Base-by-base conservation (phyloP, 2,888 invertebrate genomes). In the Anoncus sp. region DNA sequence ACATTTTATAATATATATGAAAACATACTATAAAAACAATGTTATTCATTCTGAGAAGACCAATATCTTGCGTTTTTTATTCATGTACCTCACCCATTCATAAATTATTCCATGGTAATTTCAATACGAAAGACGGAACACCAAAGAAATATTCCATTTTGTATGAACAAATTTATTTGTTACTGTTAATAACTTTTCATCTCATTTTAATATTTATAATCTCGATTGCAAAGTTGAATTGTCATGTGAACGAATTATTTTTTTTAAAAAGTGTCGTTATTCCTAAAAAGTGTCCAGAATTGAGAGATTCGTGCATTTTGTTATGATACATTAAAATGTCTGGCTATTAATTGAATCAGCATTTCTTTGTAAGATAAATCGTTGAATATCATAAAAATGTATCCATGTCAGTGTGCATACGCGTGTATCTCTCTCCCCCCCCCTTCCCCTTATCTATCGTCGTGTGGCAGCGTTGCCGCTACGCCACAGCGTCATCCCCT, bases 71-170 rank as follows among this genome's bases (percentile, higher is more conserved):
- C 53, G 53, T 53, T 14, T 16, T 16, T 53, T 53, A 53, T 27
- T 53, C 18, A 31, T 51, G 51, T 53, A 53, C 31, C 53, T 27
- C 53, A 27, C 24, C 53, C 53, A 27, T 31, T 53, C 24, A 14
- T 53, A 53, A 51, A 31, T 53, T 53, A 31, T 53, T 27, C 27
- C 53, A 24, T 53, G 12, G 18, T 27, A 53, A 14, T 27, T 31
- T 14, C 14, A 31, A 31, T 7, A 31, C 31, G 31, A 31, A 31
- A 31, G 31, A 31, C 31, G 7, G 31, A 31, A 53, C 53, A n/a
- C 16, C 53, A 53, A 53, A 53, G 3, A 27, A 53, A 53, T 53
- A 31, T 53, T 53, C 53, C 53, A 60, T 38, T 60, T 6, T 31
- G 24, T 31, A n/a, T 60, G 40, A 31, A 38, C 6, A 60, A 22